phyloP scores from a whole-genome alignment of 2,113 vertebrate genomes.

The Antennarius striatus region DNA sequence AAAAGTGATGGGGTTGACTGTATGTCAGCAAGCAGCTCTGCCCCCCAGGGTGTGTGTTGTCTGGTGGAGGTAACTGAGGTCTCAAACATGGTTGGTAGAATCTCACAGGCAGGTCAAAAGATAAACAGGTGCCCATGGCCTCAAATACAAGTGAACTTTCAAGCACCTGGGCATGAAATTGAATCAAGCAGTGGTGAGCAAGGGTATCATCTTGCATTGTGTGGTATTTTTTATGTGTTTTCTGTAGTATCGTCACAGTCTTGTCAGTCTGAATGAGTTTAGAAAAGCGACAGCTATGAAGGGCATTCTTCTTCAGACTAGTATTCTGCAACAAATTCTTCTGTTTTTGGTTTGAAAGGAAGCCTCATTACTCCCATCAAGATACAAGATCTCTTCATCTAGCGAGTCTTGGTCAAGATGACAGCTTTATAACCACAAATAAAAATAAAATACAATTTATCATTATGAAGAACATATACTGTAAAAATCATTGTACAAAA shows the following conservation, averaged over 20 bases:
- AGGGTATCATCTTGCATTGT: slow-evolving; percentile 24
- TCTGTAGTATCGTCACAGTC: slow-evolving; percentile 1
- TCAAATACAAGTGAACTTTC: slow-evolving; percentile 17
- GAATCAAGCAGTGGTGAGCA: slow-evolving; percentile 37
- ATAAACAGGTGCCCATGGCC: slow-evolving; percentile 42
- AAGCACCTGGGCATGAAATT: slow-evolving; percentile 55
- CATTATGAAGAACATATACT: no score
- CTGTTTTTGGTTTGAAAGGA: no score
- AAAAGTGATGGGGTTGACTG: slow-evolving; percentile 9
- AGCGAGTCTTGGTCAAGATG: no score
- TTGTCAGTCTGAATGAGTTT: slow-evolving; percentile 19
- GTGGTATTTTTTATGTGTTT: slow-evolving; percentile 6
- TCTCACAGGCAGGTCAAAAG: slow-evolving; percentile 27
- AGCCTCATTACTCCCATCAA: no score
- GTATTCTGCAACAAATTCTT: not conserved
- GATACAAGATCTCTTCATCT: no score
- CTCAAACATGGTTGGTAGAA: slow-evolving; percentile 24
- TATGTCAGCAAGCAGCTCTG: slow-evolving; percentile 20
- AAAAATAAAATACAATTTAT: no score
- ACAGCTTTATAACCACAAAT: no score
- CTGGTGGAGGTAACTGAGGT: slow-evolving; percentile 5
- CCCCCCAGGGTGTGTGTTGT: slow-evolving; percentile 13
- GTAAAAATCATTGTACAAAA: no score
- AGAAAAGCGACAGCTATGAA: slow-evolving; percentile 14
- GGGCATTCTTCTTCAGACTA: not conserved